phyloP scores from a whole-genome alignment of 2,888 invertebrate species.

The Thecophora atra region DNA sequence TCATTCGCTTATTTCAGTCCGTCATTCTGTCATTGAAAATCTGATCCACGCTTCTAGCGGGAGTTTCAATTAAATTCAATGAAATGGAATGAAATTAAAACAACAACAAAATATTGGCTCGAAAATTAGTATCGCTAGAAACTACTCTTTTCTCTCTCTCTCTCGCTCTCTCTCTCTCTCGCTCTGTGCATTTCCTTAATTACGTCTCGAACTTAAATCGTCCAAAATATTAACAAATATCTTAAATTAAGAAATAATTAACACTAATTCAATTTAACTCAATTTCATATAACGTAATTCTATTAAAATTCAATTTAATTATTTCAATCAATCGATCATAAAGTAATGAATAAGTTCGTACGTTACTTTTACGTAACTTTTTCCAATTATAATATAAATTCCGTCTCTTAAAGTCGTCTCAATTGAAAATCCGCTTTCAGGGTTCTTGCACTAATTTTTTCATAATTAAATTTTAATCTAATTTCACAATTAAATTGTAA shows the following conservation, averaged over 20 bases:
- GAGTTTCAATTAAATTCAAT: neutral
- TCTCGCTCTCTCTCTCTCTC: neutral
- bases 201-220: neutral
- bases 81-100: neutral
- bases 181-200: neutral
- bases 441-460: too few relatives aligned
- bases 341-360: too few relatives aligned
- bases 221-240: neutral
- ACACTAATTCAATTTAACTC: neutral
- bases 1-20: neutral
- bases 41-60: neutral
- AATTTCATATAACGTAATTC: neutral
- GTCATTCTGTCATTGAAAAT: neutral
- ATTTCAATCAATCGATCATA: too few relatives aligned
- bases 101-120: neutral
- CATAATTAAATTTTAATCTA: too few relatives aligned
- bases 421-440: too few relatives aligned
- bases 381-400: too few relatives aligned
- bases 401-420: too few relatives aligned
- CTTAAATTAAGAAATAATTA: neutral
- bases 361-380: too few relatives aligned
- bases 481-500: too few relatives aligned
- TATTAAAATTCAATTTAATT: neutral
- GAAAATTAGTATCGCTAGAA: neutral
- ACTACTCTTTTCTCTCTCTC: neutral